Evolutionary conservation across 2,113 vertebrate genomes (phyloP).

Genomic region (Mixornis gularis): DNA sequence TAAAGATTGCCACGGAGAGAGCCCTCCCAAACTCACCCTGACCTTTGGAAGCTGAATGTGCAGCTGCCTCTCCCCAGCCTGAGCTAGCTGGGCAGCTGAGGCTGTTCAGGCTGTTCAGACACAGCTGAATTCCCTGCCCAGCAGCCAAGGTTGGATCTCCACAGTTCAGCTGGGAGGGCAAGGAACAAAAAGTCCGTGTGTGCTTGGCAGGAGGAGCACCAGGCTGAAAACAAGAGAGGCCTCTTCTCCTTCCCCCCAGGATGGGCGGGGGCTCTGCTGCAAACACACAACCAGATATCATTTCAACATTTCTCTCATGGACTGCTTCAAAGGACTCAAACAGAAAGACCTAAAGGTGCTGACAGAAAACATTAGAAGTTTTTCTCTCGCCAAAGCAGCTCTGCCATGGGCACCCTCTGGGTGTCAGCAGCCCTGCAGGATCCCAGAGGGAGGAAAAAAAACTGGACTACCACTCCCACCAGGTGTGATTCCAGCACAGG

Average conservation of each 20-base stretch:
- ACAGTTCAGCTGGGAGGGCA: background rate
- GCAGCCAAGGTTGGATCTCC: background rate
- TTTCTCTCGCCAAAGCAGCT: background rate
- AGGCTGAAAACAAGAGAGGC: background rate
- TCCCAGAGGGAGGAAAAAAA: background rate
- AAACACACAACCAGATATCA: background rate
- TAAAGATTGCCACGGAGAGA: background rate
- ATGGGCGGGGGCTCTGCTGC: background rate
- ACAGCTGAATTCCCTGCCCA: background rate
- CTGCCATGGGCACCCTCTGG: background rate
- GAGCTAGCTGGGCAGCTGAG: background rate
- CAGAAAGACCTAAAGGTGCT: background rate
- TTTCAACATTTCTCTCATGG: background rate
- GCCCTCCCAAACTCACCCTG: background rate
- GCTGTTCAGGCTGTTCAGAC: background rate
- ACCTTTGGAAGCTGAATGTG: background rate
- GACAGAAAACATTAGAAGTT: background rate
- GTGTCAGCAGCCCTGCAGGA: background rate
- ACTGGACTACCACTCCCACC: background rate
- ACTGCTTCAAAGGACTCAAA: background rate
- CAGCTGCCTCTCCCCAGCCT: background rate
- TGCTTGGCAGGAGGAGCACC: background rate
- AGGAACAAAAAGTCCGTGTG: background rate
- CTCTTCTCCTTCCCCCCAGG: background rate
- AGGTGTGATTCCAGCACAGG: rapidly evolving